Percentiles rank a stretch among this genome's conserved stretches.
Conservation (phyloP, 2,888 invertebrate genomes). For the Clostera curtula region DNA sequence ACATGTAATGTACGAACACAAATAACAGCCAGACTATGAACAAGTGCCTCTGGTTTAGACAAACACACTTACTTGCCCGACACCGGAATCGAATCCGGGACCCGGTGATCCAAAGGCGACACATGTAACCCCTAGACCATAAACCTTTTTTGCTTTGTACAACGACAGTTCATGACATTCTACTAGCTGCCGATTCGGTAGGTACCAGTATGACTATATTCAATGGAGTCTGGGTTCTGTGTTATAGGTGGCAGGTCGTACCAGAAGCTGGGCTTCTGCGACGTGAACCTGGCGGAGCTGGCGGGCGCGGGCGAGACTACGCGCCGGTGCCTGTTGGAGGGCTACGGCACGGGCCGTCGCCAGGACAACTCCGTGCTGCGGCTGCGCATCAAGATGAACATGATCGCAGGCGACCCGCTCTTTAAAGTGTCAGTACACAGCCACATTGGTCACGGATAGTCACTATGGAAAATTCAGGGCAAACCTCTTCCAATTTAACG, state of each 20-base stretch:
- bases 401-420: constrained; percentile 96
- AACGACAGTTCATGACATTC: too few relatives aligned
- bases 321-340: constrained; percentile 93
- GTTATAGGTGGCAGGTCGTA: constrained; percentile 82
- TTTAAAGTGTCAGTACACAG: constrained; percentile 94
- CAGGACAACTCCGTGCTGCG: constrained; percentile 97
- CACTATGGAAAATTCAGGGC: too few relatives aligned
- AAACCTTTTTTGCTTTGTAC: too few relatives aligned
- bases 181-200: not conserved
- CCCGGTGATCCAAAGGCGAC: too few relatives aligned
- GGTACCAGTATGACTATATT: not conserved
- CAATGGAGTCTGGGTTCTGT: not conserved
- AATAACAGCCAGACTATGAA: too few relatives aligned
- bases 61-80: too few relatives aligned
- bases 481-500: too few relatives aligned
- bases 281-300: constrained; percentile 97
- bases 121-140: too few relatives aligned
- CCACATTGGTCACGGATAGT: too few relatives aligned
- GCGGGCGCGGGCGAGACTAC: constrained; percentile 93
- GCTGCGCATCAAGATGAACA: constrained; percentile 93
- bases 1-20: too few relatives aligned
- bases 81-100: too few relatives aligned
- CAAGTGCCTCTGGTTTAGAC: too few relatives aligned
- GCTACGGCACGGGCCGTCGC: constrained; percentile 93
- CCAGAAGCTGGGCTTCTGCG: constrained; percentile 97